Evolutionary conservation across 1,140 invertebrate genomes (phyloP).

Genomic region (Tetramorium parvispinum): DNA sequence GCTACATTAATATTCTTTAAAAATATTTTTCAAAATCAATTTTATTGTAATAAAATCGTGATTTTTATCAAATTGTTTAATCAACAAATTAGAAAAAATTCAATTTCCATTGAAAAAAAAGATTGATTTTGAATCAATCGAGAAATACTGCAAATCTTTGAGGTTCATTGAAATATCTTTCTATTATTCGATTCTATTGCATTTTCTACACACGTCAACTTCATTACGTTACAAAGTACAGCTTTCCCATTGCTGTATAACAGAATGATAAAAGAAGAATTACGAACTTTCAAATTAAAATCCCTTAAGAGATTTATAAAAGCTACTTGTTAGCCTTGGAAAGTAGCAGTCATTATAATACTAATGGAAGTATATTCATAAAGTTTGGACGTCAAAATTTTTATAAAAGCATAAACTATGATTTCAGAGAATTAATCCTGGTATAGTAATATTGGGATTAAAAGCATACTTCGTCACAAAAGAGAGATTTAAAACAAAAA

Average conservation of each 20-base stretch:
- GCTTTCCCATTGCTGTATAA: not conserved
- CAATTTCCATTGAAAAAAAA: not conserved
- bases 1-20: not conserved
- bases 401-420: not conserved
- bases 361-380: not conserved
- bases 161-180: not conserved
- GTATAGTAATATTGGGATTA: not conserved
- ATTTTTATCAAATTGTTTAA: not conserved
- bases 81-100: not conserved
- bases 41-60: not conserved
- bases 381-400: slow-evolving; percentile 13
- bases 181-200: not conserved
- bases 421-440: not conserved
- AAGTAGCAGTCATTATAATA: not conserved
- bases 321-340: slow-evolving; percentile 1
- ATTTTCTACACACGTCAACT: not conserved
- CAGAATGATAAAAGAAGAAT: not conserved
- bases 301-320: slow-evolving; percentile 47
- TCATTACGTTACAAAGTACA: not conserved
- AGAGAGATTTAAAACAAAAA: slow-evolving; percentile 18
- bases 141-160: not conserved
- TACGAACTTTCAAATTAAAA: slow-evolving; percentile 37
- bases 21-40: not conserved
- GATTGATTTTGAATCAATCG: not conserved
- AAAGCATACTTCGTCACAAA: not conserved